A percentile compares a stretch with the other conserved stretches of the same genome.
Evolutionary conservation across 2,113 vertebrate genomes (phyloP).

Genomic region (Oncorhynchus masou): DNA sequence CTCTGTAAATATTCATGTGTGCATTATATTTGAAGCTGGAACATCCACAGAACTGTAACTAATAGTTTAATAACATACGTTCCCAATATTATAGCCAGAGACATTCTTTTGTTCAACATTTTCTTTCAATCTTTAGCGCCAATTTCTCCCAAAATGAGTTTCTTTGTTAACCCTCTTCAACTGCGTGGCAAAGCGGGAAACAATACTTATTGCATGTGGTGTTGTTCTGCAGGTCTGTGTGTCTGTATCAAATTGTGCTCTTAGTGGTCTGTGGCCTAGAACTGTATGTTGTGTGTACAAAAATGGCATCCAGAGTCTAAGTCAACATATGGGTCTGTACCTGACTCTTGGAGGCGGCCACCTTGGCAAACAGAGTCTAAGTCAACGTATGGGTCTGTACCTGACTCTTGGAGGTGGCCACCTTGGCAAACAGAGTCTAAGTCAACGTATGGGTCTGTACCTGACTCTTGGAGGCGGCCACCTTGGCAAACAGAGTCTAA

Average conservation of each 20-base stretch:
- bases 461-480: no score
- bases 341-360: constrained; percentile 98
- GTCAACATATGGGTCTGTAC: constrained; percentile 63
- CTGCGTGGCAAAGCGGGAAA: no score
- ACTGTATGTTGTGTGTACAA: not conserved
- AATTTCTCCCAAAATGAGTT: not conserved
- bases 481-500: no score
- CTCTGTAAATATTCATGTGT: not conserved
- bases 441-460: no score
- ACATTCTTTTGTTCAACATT: not conserved
- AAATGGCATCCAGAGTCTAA: no score
- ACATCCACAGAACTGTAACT: not conserved
- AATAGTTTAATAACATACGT: not conserved
- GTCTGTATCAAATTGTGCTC: not conserved
- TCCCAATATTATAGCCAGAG: not conserved
- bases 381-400: no score
- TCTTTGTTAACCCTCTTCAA: no score
- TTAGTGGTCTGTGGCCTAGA: no score
- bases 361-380: constrained; percentile 95
- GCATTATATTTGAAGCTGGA: not conserved
- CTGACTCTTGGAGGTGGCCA: no score
- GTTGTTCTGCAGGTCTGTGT: not conserved
- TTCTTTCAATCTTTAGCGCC: not conserved
- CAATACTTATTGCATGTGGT: no score
- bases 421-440: no score